phyloP scores from a whole-genome alignment of 2,888 invertebrate species.

The Caenorhabditis sp. region DNA sequence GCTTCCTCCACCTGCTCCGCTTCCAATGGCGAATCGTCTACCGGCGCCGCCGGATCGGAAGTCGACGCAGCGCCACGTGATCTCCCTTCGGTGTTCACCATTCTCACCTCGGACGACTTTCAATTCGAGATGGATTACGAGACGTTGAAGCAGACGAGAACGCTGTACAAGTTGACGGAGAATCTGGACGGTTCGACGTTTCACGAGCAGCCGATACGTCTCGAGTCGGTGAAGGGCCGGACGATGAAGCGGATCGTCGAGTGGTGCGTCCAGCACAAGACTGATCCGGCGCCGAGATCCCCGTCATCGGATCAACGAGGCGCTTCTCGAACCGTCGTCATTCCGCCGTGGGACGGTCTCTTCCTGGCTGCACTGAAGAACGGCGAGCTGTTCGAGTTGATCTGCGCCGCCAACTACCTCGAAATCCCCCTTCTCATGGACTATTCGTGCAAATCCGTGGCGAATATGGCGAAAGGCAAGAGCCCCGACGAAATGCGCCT shows the following conservation, averaged over 20 bases:
- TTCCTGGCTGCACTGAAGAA: not conserved
- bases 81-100: not conserved
- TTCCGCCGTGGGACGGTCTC: not conserved
- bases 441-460: conserved; percentile 41
- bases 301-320: not conserved
- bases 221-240: not conserved
- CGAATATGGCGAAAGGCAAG: conserved; percentile 46
- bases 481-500: conserved; percentile 26
- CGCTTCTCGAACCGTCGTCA: not conserved
- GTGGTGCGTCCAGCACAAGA: not conserved
- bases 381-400: not conserved
- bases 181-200: not conserved
- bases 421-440: conserved; percentile 22
- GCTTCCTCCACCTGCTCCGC: too few species aligned
- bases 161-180: not conserved
- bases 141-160: not conserved
- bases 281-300: too few species aligned
- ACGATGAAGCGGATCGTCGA: not conserved
- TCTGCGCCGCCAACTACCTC: not conserved
- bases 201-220: not conserved
- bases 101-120: not conserved
- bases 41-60: too few species aligned
- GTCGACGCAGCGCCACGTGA: too few species aligned
- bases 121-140: not conserved
- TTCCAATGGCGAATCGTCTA: too few species aligned